Base-by-base conservation (phyloP, 2,888 invertebrate genomes). In the Hirudinaria manillensis region DNA sequence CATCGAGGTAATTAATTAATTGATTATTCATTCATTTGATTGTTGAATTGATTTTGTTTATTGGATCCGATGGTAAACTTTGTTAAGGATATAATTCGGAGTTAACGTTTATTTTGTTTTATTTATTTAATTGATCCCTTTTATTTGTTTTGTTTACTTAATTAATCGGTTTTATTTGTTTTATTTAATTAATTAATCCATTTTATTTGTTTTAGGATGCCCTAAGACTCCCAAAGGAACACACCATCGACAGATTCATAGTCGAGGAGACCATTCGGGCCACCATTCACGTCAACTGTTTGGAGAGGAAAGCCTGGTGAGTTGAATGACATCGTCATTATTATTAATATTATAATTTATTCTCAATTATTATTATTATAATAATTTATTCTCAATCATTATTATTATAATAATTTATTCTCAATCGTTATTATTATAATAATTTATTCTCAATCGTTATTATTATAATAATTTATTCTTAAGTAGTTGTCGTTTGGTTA, bases 251-350 rank as follows among this genome's bases (percentile, higher is more conserved):
- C 85, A 88, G 99, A 77, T 98, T 95, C 86, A 88, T 99, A 0
- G 95, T 99, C 81, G 99, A 99, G 84, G 97, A 98, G 85, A 97
- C 99, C 83, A 88, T 99, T 51, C 91, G 93, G 82, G 93, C 94
- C 81, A 96, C 98, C 55, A 89, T 99, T 78, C 91, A 94, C 83
- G 91, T 92, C 78, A 90, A 93, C 86, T 91, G 91, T 82, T 86
- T 90, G 45, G 97, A 98, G 84, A 88, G 98, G 73, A 97, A 97
- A 86, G 94, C 94, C 83, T 98, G 98, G 90, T 90, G 83, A 80
- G 85, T 81, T 19, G 55, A 51, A 29, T 21, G 6, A 21, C 6
- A 74, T 29, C 13, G 16, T 66, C 24, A 24, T 66, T 19, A 16
- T 66, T 24, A 13, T 24, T 24, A 10, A 19, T 66, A 13, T 66